Percentiles rank a stretch among this genome's conserved stretches.
Conservation (phyloP, 1,140 invertebrate genomes). For the Drosophila punjabiensis region DNA sequence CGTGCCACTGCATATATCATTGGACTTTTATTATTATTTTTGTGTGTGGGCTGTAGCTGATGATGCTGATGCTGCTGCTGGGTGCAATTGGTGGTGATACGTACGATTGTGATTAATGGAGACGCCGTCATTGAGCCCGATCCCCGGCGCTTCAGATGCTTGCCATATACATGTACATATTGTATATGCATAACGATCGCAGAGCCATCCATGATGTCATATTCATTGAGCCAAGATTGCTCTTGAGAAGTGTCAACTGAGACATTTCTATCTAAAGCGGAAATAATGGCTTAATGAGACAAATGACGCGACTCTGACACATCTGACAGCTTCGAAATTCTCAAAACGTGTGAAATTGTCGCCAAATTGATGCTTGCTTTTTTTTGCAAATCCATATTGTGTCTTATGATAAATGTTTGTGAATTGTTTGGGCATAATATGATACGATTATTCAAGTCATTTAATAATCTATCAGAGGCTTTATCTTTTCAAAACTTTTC, state of each 20-base stretch:
- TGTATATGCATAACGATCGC: constrained; percentile 57
- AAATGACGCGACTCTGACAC: constrained; percentile 67
- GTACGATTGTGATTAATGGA: constrained; percentile 78
- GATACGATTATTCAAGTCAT: not conserved
- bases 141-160: constrained; percentile 55
- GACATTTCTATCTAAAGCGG: constrained; percentile 58
- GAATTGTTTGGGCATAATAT: not conserved
- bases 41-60: constrained; percentile 43
- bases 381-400: constrained; percentile 2
- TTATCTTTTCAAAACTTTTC: not conserved
- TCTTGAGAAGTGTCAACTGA: constrained; percentile 62
- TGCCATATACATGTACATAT: not conserved
- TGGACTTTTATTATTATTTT: constrained; percentile 13
- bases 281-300: constrained; percentile 82
- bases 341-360: constrained; percentile 62
- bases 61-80: constrained; percentile 33
- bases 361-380: constrained; percentile 29
- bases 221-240: constrained; percentile 55
- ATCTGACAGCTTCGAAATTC: constrained; percentile 50
- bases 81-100: constrained; percentile 63
- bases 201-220: constrained; percentile 66
- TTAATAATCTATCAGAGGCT: not conserved
- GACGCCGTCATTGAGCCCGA: constrained; percentile 74
- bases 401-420: constrained; percentile 6
- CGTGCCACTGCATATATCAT: constrained; percentile 61